These are phyloP conservation scores for Ophonus ardosiacus DNA, from an alignment of 2,888 invertebrate species.

Conservation along the genomic window DNA sequence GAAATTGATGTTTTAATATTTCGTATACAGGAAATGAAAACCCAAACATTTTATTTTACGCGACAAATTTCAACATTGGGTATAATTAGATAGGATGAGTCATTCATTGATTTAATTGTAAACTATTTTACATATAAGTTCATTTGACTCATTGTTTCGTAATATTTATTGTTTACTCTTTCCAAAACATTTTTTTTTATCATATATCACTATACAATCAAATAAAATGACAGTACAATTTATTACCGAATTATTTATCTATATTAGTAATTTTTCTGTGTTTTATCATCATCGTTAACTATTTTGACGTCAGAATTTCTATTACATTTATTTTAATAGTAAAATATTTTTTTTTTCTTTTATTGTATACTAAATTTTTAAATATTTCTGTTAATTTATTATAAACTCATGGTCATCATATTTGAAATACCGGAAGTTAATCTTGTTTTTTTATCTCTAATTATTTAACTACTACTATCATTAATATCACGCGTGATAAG, in stretches of 20 bases:
- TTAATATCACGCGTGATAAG: not conserved
- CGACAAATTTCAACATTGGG: not conserved
- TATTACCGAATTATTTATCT: constrained; percentile 6
- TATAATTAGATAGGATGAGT: not conserved
- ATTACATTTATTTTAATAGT: constrained; percentile 10
- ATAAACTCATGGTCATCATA: not conserved
- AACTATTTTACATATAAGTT: not conserved
- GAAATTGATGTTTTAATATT: constrained; percentile 43
- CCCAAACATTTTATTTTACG: constrained; percentile 20
- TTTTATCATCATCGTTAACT: not conserved
- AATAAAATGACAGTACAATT: not conserved
- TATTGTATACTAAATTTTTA: no score
- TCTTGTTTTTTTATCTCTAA: not conserved
- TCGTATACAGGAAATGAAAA: constrained; percentile 27
- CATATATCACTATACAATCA: not conserved
- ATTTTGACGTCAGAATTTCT: constrained; percentile 15
- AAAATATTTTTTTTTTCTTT: no score
- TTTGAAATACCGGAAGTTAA: constrained; percentile 23
- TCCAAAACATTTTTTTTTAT: not conserved
- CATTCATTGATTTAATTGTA: not conserved
- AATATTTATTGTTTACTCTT: not conserved
- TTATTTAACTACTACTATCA: not conserved
- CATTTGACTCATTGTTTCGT: not conserved
- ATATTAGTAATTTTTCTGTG: not conserved
- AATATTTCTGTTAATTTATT: constrained; percentile 14